Evolutionary conservation across 2,113 vertebrate genomes (phyloP).

Genomic region (Aldabrachelys gigantea): DNA sequence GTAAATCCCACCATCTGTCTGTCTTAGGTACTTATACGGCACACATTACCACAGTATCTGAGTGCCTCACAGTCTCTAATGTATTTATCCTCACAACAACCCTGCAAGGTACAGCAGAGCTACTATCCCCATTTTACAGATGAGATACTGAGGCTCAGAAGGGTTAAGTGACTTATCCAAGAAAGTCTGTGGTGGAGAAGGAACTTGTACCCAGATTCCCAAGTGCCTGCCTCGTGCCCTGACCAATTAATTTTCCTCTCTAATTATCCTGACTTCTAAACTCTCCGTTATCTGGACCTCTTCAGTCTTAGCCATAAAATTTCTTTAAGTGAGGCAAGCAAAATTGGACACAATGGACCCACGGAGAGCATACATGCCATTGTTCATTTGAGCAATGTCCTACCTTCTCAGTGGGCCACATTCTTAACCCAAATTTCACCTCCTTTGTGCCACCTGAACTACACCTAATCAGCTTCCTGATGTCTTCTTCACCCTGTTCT

Average conservation of each 20-base stretch:
- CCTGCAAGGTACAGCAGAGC: background rate
- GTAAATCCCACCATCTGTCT: background rate
- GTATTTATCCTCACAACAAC: background rate
- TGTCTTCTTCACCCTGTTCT: background rate
- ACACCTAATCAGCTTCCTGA: background rate
- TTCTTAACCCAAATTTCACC: background rate
- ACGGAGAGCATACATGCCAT: background rate
- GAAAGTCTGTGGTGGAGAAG: background rate
- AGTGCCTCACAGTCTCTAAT: background rate
- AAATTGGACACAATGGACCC: background rate
- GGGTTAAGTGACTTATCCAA: background rate
- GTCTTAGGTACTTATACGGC: background rate
- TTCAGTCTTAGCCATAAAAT: background rate
- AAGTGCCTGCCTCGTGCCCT: background rate
- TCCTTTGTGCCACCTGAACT: background rate
- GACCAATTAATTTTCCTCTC: background rate
- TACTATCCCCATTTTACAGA: background rate
- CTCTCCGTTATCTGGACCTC: background rate
- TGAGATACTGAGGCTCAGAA: background rate
- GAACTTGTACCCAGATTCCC: background rate
- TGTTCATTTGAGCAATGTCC: background rate
- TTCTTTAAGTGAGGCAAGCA: background rate
- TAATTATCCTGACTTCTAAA: background rate
- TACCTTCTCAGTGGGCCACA: background rate
- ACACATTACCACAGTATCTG: background rate